Base-by-base conservation (phyloP, 2,113 vertebrate species). In the Perognathus longimembris region DNA sequence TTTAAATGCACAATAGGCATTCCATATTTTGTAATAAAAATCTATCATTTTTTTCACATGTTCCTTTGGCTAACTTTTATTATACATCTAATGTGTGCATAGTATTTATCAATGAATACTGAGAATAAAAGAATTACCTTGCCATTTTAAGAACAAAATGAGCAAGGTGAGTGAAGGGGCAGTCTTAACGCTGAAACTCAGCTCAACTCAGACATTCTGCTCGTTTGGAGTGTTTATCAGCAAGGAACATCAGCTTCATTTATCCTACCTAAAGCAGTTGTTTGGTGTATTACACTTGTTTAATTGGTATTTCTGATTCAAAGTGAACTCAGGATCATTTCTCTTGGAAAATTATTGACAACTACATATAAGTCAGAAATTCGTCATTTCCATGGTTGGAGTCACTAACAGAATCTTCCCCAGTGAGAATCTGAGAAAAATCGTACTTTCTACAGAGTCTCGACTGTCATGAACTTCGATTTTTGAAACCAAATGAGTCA, bases 111-210 rank as follows among this genome's bases (percentile, higher is more conserved):
- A 91, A 61, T 4, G 15, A 76, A 42, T 84, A 67, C 11, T 40
- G 3, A 2, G 3, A 10, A 45, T 64, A 45, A 45, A 87, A 67
- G 6, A 83, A 77, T 8, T 57, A 0, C 7, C 63, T 1, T 70
- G 17, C 1, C 28, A 77, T 76, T 86, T 77, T 80, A 18, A 80
- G 34, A 75, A 83, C 57, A 63, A 76, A 80, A 17, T 80, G 67
- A 83, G 42, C 74, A 90, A 88, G 36, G 79, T 32, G 24, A 83
- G 14, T 79, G 28, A 54, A 7, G 36, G 75, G 6, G 74, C 5
- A 40, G 7, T 92, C 86, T 83, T 17, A 80, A 88, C 90, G 66
- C 3, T 79, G 38, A 83, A 80, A 59, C 3, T 85, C 36, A 93
- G n/a, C 4, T 78, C 73, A 70, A 84, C 10, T 34, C 30, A 93